These are phyloP conservation scores for Pantelozetes paolii DNA, from an alignment of 2,888 invertebrate species.

Conservation along the genomic window DNA sequence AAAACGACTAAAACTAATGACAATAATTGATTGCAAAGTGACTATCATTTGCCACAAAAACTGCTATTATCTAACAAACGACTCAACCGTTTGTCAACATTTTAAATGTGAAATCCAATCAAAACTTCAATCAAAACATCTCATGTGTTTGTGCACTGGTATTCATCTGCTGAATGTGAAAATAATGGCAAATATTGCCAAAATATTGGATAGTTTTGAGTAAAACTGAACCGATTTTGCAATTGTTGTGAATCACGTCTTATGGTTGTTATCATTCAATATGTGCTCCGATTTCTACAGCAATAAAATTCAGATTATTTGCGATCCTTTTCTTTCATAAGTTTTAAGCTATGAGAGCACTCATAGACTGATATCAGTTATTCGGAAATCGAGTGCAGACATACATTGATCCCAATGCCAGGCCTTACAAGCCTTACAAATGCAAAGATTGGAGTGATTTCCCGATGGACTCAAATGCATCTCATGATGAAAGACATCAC, in stretches of 20 bases:
- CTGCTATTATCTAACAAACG: no score
- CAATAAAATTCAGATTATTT: constrained; percentile 21
- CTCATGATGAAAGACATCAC: constrained; percentile 34
- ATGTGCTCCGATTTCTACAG: background rate
- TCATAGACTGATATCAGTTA: constrained; percentile 15
- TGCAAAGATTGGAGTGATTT: constrained; percentile 19
- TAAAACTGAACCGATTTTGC: background rate
- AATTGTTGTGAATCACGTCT: constrained; percentile 12
- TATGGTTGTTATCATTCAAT: background rate
- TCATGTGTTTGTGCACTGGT: no score
- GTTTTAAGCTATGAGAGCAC: constrained; percentile 19
- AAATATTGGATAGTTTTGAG: no score
- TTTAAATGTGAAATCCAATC: no score
- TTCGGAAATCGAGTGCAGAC: constrained; percentile 2
- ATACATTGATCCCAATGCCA: no score
- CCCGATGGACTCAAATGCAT: constrained; percentile 15
- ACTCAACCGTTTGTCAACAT: no score
- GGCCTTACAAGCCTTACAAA: constrained; percentile 1
- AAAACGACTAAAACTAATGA: background rate
- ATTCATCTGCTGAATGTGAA: no score
- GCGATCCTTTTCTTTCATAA: background rate
- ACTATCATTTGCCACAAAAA: no score
- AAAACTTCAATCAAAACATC: no score
- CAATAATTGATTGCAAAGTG: no score
- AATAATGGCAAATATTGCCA: no score